Evolutionary conservation across 2,888 invertebrate species (phyloP).

Genomic region (Nomada ruficornis): DNA sequence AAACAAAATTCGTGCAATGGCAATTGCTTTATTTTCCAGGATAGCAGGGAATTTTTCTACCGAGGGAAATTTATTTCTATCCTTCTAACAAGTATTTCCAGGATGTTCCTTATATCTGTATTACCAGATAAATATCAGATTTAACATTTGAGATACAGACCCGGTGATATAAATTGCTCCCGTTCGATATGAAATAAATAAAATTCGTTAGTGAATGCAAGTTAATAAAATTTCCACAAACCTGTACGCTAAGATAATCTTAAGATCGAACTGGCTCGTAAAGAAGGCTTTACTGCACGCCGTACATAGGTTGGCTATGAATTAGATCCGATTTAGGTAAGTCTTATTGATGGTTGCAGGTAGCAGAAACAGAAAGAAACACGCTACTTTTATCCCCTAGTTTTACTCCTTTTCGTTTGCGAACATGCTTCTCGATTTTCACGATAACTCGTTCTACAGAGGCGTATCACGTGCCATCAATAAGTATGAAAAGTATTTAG

Average conservation of each 20-base stretch:
- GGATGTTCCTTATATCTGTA: too few relatives aligned
- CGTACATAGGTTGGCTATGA: conserved; percentile 26
- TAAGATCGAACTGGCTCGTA: conserved; percentile 2
- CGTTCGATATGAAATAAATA: not conserved
- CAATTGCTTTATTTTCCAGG: too few relatives aligned
- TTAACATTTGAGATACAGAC: too few relatives aligned
- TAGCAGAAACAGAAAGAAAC: conserved; percentile 13
- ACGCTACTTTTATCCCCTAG: conserved; percentile 14
- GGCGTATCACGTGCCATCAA: conserved; percentile 12
- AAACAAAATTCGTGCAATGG: too few relatives aligned
- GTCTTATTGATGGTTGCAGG: conserved; percentile 32
- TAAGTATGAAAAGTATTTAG: not conserved
- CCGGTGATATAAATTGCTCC: too few relatives aligned
- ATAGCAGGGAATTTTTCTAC: too few relatives aligned
- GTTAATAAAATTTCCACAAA: too few relatives aligned
- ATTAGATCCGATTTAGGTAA: conserved; percentile 34
- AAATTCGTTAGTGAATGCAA: not conserved
- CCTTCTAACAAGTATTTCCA: too few relatives aligned
- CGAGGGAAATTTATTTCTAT: too few relatives aligned
- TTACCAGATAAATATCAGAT: too few relatives aligned
- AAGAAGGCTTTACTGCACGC: conserved; percentile 14
- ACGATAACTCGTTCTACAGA: not conserved
- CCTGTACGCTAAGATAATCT: not conserved
- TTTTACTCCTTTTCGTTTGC: not conserved
- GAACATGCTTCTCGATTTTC: conserved; percentile 4